A percentile compares a stretch with the other conserved stretches of the same genome.
These are phyloP conservation scores for Chymomyza amoena DNA, from an alignment of 2,888 invertebrate genomes.

Conservation along the genomic window DNA sequence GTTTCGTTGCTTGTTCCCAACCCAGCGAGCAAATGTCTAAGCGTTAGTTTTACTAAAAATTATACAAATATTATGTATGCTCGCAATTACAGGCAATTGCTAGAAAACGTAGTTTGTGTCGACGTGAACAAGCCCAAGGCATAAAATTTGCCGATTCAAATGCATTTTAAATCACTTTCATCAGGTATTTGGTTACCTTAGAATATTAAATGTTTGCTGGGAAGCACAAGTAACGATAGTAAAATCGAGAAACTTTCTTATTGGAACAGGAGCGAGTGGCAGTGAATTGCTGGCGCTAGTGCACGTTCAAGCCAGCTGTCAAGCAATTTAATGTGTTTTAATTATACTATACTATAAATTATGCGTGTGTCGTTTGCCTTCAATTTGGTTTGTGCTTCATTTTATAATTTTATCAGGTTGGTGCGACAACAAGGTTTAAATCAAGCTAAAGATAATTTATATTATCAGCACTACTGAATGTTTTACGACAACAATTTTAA, in stretches of 20 bases:
- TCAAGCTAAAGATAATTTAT: background rate
- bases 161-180: background rate
- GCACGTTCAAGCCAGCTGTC: conserved; percentile 34
- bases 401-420: background rate
- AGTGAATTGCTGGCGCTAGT: background rate
- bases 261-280: conserved; percentile 16
- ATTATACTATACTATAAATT: background rate
- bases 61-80: background rate
- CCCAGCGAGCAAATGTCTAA: conserved; percentile 62
- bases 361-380: background rate
- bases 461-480: background rate
- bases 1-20: conserved; percentile 30
- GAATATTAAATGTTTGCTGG: background rate
- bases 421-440: background rate
- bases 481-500: background rate
- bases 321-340: conserved; percentile 22
- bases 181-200: background rate
- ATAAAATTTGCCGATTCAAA: background rate
- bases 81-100: background rate
- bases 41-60: conserved; percentile 17
- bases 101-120: background rate
- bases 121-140: background rate
- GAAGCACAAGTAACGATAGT: conserved; percentile 16
- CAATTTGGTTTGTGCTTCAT: background rate
- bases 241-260: conserved; percentile 69